Base-by-base conservation (phyloP, 1,140 invertebrate species). In the Cardiocondyla obscurior region DNA sequence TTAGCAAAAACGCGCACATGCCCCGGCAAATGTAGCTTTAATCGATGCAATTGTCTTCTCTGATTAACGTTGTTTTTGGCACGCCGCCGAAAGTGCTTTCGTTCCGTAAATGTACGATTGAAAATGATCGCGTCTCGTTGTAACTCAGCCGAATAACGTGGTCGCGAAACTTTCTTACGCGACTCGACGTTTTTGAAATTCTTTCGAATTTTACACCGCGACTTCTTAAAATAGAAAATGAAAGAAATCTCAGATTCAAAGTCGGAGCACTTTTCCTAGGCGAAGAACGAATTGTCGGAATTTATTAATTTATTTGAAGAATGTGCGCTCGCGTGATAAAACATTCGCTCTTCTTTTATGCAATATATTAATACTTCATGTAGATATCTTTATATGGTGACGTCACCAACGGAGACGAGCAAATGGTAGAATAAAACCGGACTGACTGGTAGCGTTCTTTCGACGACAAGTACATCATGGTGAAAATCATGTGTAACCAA, bases 391-490 rank as follows among this genome's bases (percentile, higher is more conserved):
- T 89, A 82, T 86, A 79, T 62, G 74, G 53, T 92, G 92, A 92
- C 91, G 92, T 93, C 92, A 93, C 88, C 88, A 84, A 89, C 89
- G 87, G 85, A 87, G 86, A 90, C 86, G 88, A 84, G 81, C 82
- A 87, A 88, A 90, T 81, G 83, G 83, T 87, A 90, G 89, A 86
- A 92, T 92, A 93, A 94, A 94, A 94, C 92, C 93, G 93, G 93
- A 91, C 92, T 93, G 91, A 94, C 93, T 92, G 93, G 93, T 93
- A 91, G 92, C 89, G 91, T 92, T 92, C 92, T 90, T 87, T 90
- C 89, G 89, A 91, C 91, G 87, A 90, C 85, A 90, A 89, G 87
- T 90, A 90, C 88, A 67, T 84, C 85, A 79, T 57, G 62, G 46
- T 70, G 83, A 83, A 72, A 83, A 67, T 33, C 57, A 62, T 51